phyloP scores from a whole-genome alignment of 1,140 invertebrate species.

The Drosophila setifemur region DNA sequence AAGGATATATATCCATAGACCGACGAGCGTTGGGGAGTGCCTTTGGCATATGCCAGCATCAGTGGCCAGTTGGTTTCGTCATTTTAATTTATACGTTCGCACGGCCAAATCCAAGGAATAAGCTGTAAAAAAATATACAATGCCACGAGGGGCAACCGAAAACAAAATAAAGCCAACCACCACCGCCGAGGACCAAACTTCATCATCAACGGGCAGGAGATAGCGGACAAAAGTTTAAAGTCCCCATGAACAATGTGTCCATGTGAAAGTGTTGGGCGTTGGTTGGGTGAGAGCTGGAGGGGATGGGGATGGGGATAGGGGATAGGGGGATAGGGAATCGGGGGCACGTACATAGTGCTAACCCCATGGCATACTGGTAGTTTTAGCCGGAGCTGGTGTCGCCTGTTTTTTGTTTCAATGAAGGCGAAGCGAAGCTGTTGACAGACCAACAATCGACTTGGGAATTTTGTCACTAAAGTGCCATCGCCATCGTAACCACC shows the following conservation, averaged over 20 bases:
- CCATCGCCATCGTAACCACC: conserved; percentile 59
- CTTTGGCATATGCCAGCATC: conserved; percentile 61
- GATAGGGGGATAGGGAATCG: no score
- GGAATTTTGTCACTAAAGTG: conserved; percentile 78
- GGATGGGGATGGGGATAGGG: not conserved
- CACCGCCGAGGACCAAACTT: conserved; percentile 75
- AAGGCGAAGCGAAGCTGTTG: conserved; percentile 58
- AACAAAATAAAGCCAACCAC: conserved; percentile 56
- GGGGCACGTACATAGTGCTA: conserved; percentile 51
- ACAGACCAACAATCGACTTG: conserved; percentile 81
- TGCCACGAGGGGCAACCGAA: conserved; percentile 21
- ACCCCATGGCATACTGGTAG: conserved; percentile 29
- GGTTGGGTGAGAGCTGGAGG: not conserved
- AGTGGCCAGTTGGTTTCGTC: conserved; percentile 36
- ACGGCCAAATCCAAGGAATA: conserved; percentile 16
- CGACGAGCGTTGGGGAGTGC: conserved; percentile 6
- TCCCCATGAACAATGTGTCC: conserved; percentile 47
- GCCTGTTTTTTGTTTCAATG: conserved; percentile 74
- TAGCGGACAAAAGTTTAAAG: conserved; percentile 72
- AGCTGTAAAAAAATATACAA: conserved; percentile 56
- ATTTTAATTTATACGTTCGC: conserved; percentile 56
- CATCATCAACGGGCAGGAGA: conserved; percentile 76
- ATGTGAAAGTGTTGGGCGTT: conserved; percentile 9
- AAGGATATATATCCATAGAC: conserved; percentile 17
- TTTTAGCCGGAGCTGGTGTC: conserved; percentile 41